Evolutionary conservation across 2,797 vertebrate genomes (phyloP).

Genomic region (Sphenodon punctatus): DNA sequence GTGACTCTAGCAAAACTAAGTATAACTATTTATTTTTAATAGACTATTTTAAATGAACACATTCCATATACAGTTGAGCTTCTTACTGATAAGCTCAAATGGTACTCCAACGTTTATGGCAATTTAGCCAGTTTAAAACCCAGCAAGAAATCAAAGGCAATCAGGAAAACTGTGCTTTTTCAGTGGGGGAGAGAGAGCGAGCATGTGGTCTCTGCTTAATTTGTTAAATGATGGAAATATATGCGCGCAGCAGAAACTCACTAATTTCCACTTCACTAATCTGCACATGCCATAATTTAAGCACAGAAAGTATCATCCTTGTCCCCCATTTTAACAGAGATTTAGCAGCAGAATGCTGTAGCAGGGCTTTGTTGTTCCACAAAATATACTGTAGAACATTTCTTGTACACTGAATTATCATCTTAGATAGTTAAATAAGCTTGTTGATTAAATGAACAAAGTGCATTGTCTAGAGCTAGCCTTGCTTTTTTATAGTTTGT

Average conservation of each 20-base stretch:
- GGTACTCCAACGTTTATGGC: not conserved
- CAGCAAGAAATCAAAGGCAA: not conserved
- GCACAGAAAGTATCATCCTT: not conserved
- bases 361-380: not conserved
- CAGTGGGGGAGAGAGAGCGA: not conserved
- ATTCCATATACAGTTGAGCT: not conserved
- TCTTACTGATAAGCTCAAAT: not conserved
- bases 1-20: not conserved
- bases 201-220: not conserved
- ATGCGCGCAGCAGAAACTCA: not conserved
- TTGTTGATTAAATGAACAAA: not conserved
- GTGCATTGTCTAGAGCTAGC: not conserved
- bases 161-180: not conserved
- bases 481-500: not conserved
- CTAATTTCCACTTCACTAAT: not conserved
- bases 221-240: slow-evolving; percentile 14
- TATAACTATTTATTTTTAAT: not conserved
- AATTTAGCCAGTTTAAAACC: not conserved
- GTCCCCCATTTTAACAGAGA: not conserved
- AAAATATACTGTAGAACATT: not conserved
- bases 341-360: not conserved
- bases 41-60: not conserved
- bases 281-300: not conserved
- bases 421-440: not conserved
- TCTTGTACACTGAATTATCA: not conserved